phyloP scores from a whole-genome alignment of 2,113 vertebrate species.

The Pterophyllum scalare region DNA sequence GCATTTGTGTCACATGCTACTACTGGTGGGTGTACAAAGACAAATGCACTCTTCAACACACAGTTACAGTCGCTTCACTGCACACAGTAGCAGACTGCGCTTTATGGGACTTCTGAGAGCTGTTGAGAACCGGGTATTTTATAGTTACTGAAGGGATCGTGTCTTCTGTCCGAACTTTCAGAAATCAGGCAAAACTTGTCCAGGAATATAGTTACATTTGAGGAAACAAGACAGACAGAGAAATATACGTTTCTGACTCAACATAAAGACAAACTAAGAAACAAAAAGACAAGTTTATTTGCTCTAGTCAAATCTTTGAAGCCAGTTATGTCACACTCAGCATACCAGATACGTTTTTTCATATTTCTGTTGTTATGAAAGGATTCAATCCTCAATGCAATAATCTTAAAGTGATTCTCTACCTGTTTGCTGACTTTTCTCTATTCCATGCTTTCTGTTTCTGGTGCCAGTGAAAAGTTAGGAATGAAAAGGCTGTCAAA shows the following conservation, averaged over 20 bases:
- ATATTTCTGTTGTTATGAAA: background rate
- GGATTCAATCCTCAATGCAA: background rate
- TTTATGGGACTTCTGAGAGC: background rate
- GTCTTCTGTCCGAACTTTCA: background rate
- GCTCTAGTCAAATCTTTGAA: background rate
- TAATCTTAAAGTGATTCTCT: background rate
- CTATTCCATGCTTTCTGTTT: background rate
- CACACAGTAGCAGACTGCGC: constrained; percentile 2
- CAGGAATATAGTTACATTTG: background rate
- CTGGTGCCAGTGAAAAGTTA: constrained; percentile 1
- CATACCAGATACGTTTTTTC: background rate
- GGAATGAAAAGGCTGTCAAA: constrained; percentile 35
- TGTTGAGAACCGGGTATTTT: background rate
- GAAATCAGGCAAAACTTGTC: background rate
- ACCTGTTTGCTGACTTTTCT: constrained; percentile 3
- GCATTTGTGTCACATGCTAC: background rate
- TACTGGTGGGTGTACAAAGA: background rate
- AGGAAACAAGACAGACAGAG: background rate
- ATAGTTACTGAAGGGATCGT: background rate
- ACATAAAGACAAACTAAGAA: background rate
- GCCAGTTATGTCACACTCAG: background rate
- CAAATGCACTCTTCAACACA: background rate
- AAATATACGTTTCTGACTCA: background rate
- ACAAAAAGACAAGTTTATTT: background rate
- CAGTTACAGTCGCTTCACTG: background rate